Evolutionary conservation across 2,888 invertebrate species (phyloP).

Genomic region (Perizoma affinitatum): DNA sequence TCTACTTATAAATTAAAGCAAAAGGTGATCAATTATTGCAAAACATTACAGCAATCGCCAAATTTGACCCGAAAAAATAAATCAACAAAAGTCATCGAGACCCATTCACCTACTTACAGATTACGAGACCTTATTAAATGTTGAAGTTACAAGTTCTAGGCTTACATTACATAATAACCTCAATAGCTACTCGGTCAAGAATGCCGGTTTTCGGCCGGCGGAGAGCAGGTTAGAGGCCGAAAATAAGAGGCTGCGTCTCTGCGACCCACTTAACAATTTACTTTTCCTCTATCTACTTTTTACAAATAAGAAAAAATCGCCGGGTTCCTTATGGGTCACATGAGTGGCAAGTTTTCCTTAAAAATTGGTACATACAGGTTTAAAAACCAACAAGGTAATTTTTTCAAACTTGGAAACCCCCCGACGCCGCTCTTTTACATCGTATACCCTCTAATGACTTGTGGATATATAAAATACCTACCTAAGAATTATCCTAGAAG

Average conservation of each 20-base stretch:
- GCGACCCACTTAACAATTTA: constrained; percentile 4
- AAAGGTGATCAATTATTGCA: constrained; percentile 15
- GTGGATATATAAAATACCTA: too few relatives aligned
- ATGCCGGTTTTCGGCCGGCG: constrained; percentile 27
- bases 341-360: too few relatives aligned
- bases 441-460: too few relatives aligned
- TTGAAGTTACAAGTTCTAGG: constrained; percentile 40
- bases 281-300: too few relatives aligned
- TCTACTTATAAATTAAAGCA: constrained; percentile 3
- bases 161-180: constrained; percentile 36
- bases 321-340: too few relatives aligned
- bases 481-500: too few relatives aligned
- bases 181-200: constrained; percentile 31
- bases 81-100: constrained; percentile 27
- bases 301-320: too few relatives aligned
- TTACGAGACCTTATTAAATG: constrained; percentile 39
- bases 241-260: constrained; percentile 11
- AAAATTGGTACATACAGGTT: too few relatives aligned
- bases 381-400: too few relatives aligned
- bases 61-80: constrained; percentile 29
- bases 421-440: too few relatives aligned
- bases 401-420: too few relatives aligned
- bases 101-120: constrained; percentile 37
- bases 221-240: constrained; percentile 20
- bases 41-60: constrained; percentile 21